phyloP scores from a whole-genome alignment of 2,113 vertebrate genomes.

The human region GRCh38 chr1:214082501-214083000 shows the following conservation, averaged over 20 bases:
- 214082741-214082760: not conserved
- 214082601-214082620: not conserved
- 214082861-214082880: not conserved
- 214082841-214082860: not conserved
- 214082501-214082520: not conserved
- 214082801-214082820: not conserved
- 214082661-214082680: not conserved
- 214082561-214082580: not conserved
- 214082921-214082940: conserved; percentile 21
- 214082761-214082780: not conserved
- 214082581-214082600: not conserved
- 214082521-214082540: not conserved
- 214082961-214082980: not conserved
- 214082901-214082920: not conserved
- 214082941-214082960: not conserved
- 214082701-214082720: not conserved
- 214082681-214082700: not conserved
- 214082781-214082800: not conserved
- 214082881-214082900: not conserved
- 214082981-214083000: conserved; percentile 51
- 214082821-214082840: not conserved
- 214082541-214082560: not conserved
- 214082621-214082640: not conserved
- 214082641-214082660: not conserved
- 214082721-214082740: not conserved